Base-by-base conservation (phyloP, 2,888 invertebrate genomes). In the Nebria salina region DNA sequence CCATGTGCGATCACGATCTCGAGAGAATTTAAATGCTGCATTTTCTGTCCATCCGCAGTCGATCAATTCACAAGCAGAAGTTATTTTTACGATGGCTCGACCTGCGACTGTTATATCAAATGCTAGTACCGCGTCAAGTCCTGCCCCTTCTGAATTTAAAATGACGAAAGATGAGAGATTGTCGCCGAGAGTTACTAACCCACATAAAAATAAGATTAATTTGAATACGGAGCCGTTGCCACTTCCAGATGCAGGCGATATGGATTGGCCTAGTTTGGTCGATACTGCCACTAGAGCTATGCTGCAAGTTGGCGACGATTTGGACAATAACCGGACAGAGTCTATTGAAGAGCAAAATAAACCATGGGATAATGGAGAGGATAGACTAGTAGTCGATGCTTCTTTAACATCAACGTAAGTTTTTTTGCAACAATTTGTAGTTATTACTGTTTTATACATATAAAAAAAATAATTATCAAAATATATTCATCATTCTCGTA, bases 221-320 rank as follows among this genome's bases (percentile, higher is more conserved):
- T 83, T 86, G 15, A 86, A 87, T 70, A 86, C 89, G 1, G 88
- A 88, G 72, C 88, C 89, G 73, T 89, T 94, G 77, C 92, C 93
- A 1, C 87, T 93, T 76, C 93, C 94, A 0, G 93, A 95, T 86
- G 92, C 94, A 3, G 91, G 92, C 65, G 93, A 94, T 72, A 91
- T 95, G 85, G 95, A 96, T 87, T 96, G 96, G 96, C 92, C 94
- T 11, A 93, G 94, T 85, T 90, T 96, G 26, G 95, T 96, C 2
- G 94, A 95, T 86, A 95, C 95, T 0, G 95, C 95, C 43, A 95
- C 95, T 0, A 90, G 94, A 82, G 95, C 94, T 25, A 93, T 94
- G 90, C 89, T 93, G 70, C 91, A 92, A 89, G 91, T 91, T 85
- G 82, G 73, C 83, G 79, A 75, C n/a, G 72, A 81, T 13, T 41